Base-by-base conservation (phyloP, 2,888 invertebrate species). In the Scaptodrosophila latifasciaeformis region DNA sequence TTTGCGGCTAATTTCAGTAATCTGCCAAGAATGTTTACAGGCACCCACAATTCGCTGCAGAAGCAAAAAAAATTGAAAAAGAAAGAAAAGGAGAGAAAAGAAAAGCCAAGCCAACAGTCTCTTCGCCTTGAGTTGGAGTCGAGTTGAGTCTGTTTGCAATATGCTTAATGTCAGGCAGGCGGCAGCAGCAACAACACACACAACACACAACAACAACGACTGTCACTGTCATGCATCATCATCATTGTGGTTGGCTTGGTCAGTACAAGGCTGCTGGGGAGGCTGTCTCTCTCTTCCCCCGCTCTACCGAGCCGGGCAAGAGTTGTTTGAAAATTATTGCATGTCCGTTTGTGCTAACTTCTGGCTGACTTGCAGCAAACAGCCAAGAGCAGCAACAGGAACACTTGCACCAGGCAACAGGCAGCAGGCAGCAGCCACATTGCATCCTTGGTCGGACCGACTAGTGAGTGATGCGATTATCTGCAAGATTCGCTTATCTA, bases 401-500 rank as follows among this genome's bases (percentile, higher is more conserved):
- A 40, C 40, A 40, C 40, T 40, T 40, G 40, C 40, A 40, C 67
- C 66, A 70, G 70, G 67, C 57, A 74, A 66, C 68, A 69, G 70
- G 74, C 61, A 56, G 70, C 67, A 70, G 67, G 5, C 58, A 62
- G 72, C 68, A 61, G 13, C 30, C 39, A 18, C 60, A 27, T 45
- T 54, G 19, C 40, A 46, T 30, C 45, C 46, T 40, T 42, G 29
- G 42, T 35, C 43, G 42, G 27, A 6, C 43, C 27, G 19, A 31
- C 57, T 82, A 76, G 75, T 76, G 83, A 79, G 81, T 81, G 81
- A 81, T 83, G 81, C 82, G 81, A 81, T 81, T 81, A 81, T 79
- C 69, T 76, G 81, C 78, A 65, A 82, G 82, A 82, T 80, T 81
- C 82, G 78, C 83, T 83, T 81, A 81, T 81, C 81, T 83, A 81